These are phyloP conservation scores for Hippocampus comes DNA, from an alignment of 2,113 vertebrate species.

Conservation along the genomic window DNA sequence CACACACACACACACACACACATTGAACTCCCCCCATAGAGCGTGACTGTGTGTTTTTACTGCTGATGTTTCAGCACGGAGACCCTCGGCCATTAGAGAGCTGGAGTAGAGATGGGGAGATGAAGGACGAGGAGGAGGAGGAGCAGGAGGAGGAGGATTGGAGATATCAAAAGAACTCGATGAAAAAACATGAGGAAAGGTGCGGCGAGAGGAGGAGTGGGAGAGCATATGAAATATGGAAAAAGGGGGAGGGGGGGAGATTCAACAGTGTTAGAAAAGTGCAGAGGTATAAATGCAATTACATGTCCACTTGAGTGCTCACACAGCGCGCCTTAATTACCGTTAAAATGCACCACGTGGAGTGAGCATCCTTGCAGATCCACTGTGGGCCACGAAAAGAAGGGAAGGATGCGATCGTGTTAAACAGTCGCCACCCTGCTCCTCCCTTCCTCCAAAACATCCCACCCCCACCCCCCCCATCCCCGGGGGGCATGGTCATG, in stretches of 20 bases:
- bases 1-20: slow-evolving; percentile 10
- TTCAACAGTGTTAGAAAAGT: slow-evolving; percentile 16
- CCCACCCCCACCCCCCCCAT: no score
- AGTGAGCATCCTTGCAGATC: slow-evolving; percentile 29
- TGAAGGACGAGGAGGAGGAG: slow-evolving; percentile 49
- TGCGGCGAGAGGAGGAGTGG: slow-evolving; percentile 2
- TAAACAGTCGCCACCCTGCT: slow-evolving; percentile 60
- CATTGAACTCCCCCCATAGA: slow-evolving; percentile 15
- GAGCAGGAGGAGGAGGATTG: slow-evolving; percentile 22
- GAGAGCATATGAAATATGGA: slow-evolving; percentile 14
- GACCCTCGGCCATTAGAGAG: slow-evolving; percentile 29
- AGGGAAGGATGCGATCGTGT: slow-evolving; percentile 60
- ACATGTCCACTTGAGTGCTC: slow-evolving; percentile 26
- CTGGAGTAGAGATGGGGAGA: slow-evolving; percentile 10
- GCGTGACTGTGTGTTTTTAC: slow-evolving; percentile 25
- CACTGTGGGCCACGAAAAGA: slow-evolving; percentile 26
- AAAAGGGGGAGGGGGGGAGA: not conserved
- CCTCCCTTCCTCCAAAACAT: slow-evolving; percentile 31
- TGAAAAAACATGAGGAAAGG: slow-evolving; percentile 38
- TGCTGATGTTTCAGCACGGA: slow-evolving; percentile 24
- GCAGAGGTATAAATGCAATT: slow-evolving; percentile 31
- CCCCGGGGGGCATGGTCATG: not conserved
- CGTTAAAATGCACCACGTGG: slow-evolving; percentile 44
- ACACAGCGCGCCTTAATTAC: slow-evolving; percentile 50
- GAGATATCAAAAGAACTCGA: slow-evolving; percentile 38